Percentiles rank a stretch among this genome's conserved stretches.
phyloP scores from a whole-genome alignment of 2,113 vertebrate genomes.

The Grammomys dolichurus region DNA sequence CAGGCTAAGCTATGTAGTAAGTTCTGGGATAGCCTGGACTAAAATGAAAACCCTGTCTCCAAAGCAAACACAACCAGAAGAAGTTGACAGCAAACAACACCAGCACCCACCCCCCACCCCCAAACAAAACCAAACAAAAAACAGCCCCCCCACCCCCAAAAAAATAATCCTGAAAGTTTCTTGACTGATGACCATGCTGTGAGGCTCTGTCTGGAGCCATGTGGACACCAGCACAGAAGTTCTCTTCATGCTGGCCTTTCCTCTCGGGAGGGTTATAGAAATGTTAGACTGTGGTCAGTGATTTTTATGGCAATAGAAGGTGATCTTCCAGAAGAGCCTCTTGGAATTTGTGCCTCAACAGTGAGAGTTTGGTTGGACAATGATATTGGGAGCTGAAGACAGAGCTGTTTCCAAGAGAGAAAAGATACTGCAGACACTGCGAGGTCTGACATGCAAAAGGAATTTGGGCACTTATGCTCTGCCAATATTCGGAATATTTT shows the following conservation, averaged over 20 bases:
- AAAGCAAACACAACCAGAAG: not conserved
- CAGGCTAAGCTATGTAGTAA: not conserved
- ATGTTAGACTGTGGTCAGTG: not conserved
- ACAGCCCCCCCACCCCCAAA: not conserved
- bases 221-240: not conserved
- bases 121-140: not conserved
- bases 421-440: not conserved
- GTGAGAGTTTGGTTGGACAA: not conserved
- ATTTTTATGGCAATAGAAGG: not conserved
- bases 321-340: rapidly evolving
- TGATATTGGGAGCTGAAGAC: not conserved
- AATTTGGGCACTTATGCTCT: not conserved
- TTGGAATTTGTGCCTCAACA: not conserved
- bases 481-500: not conserved
- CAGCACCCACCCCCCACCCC: not conserved
- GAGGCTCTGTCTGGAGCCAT: not conserved
- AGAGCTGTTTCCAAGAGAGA: not conserved
- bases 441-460: not conserved
- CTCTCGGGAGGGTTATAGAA: not conserved
- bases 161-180: not conserved
- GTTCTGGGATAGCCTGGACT: not conserved
- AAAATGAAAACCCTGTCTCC: not conserved
- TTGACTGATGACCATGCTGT: not conserved
- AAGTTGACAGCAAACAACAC: not conserved
- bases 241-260: not conserved